Evolutionary conservation across 1,140 invertebrate genomes (phyloP).

Genomic region (Condylostylus longicornis): DNA sequence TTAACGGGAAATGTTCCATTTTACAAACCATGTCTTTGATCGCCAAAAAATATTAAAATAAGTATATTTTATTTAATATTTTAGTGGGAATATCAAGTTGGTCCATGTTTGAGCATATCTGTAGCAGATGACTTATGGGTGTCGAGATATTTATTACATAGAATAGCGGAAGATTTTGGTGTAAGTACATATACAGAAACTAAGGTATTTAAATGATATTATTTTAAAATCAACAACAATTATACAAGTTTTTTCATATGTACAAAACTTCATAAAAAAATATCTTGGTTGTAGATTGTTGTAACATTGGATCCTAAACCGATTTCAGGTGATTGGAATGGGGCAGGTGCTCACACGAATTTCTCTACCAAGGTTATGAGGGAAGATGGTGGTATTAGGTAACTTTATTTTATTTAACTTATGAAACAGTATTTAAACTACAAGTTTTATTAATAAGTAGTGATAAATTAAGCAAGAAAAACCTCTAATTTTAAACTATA

Average conservation of each 20-base stretch:
- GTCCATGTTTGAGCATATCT: constrained; percentile 56
- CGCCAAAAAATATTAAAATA: background rate
- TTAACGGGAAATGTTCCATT: no score
- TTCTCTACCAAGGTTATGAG: constrained; percentile 72
- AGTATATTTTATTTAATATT: background rate
- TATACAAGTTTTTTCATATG: background rate
- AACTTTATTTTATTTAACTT: background rate
- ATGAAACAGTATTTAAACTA: background rate
- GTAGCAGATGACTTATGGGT: constrained; percentile 78
- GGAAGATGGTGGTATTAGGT: constrained; percentile 45
- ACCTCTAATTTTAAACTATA: no score
- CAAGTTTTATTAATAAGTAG: background rate
- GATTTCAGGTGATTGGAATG: constrained; percentile 65
- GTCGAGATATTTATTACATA: constrained; percentile 58
- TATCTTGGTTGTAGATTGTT: constrained; percentile 19
- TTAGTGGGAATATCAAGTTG: constrained; percentile 53
- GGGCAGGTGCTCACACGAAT: constrained; percentile 69
- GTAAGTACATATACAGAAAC: constrained; percentile 33
- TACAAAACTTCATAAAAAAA: constrained; percentile 1
- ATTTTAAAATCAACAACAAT: background rate
- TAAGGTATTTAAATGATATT: background rate
- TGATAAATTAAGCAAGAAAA: no score
- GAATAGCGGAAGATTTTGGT: constrained; percentile 77
- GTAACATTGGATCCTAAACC: constrained; percentile 66
- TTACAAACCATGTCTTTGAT: no score